Base-by-base conservation (phyloP, 2,888 invertebrate genomes). In the Troides aeacus region DNA sequence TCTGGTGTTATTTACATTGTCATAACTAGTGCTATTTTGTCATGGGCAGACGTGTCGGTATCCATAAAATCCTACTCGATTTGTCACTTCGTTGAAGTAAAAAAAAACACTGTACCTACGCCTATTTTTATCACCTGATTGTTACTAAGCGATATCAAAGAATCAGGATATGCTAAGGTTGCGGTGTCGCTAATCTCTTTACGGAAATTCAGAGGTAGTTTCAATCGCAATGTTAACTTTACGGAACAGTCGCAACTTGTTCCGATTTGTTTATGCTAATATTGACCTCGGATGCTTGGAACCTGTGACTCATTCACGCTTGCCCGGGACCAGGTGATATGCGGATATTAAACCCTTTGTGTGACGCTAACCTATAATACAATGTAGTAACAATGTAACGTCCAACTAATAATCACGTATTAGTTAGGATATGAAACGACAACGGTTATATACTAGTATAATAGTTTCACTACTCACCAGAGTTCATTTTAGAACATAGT, bases 271-370 rank as follows among this genome's bases (percentile, higher is more conserved):
- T 53, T n/a, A 53, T 53, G 53, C 53, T 18, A 53, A 53, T 53
- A 53, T 6, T 58, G 21, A 24, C 57, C 57, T 58, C 23, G 57
- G 23, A 24, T 23, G 23, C 57, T 8, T 58, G 15, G 57, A 24
- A 58, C 57, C 57, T 23, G 57, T 58, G 23, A 58, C 23, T 58
- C 53, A 53, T 6, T 58, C 57, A 58, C 24, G 57, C 24, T 58
- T 23, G 10, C 3, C 57, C 57, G 23, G 57, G 57, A 58, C 57
- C 21, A 64, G 23, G 18, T 42, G 42, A 58, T 10, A 23, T n/a
- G 23, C 57, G 57, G 57, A 58, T 58, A 58, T 23, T 58, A 58
- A 56, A 42, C 36, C 53, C 53, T 58, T 23, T 58, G 57, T 23
- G 23, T 23, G 23, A 18, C 21, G 10, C 23, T 23, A 23, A 58